phyloP scores from a whole-genome alignment of 2,113 vertebrate species.

The Xiphophorus couchianus region DNA sequence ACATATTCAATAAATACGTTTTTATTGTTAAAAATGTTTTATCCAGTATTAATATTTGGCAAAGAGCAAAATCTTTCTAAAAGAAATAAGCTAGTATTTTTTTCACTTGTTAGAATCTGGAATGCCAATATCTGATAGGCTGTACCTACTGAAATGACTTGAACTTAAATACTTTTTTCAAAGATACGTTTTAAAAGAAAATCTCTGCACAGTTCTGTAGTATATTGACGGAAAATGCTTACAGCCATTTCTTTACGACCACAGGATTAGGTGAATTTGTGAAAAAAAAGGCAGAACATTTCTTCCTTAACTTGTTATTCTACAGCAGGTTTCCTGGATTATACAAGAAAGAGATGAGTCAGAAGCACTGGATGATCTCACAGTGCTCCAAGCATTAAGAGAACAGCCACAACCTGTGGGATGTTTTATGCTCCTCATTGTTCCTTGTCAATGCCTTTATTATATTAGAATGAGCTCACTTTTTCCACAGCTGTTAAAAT shows the following conservation, averaged over 20 bases:
- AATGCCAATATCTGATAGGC: background rate
- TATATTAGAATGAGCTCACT: conserved; percentile 67
- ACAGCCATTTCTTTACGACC: no score
- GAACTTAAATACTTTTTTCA: background rate
- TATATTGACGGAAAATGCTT: background rate
- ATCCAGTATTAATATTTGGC: no score
- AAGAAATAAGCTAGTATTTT: background rate
- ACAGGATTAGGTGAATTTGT: background rate
- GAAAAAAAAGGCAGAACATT: background rate
- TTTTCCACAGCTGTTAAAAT: conserved; percentile 71
- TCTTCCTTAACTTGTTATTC: background rate
- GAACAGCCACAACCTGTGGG: conserved; percentile 39
- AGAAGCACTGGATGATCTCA: conserved; percentile 22
- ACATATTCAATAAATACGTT: no score
- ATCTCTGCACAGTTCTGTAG: background rate
- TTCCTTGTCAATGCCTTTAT: conserved; percentile 52
- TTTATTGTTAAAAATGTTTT: no score
- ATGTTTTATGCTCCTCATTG: conserved; percentile 42
- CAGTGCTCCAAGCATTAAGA: conserved; percentile 23
- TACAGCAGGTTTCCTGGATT: conserved; percentile 11
- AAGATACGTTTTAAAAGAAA: background rate
- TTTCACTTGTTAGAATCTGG: background rate
- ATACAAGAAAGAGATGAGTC: conserved; percentile 15
- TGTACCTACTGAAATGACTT: background rate
- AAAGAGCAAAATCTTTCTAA: no score